Base-by-base conservation (phyloP, 2,113 vertebrate species). In the Lepisosteus oculatus region DNA sequence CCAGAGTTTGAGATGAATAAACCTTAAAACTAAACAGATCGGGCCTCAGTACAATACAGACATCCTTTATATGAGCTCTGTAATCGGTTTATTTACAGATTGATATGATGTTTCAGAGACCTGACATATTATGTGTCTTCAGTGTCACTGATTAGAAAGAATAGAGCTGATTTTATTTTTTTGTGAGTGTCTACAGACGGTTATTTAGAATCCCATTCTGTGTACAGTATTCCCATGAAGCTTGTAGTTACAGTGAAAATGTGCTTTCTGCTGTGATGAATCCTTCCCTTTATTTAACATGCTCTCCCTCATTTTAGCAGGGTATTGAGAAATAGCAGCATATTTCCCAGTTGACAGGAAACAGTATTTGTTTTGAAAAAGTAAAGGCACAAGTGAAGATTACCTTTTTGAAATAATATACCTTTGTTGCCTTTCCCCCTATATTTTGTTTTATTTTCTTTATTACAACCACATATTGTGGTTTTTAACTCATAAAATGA, bases 41-140 rank as follows among this genome's bases (percentile, higher is more conserved):
- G 77, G 83, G 78, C 8, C 79, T 79, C 85, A 89, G 89, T 90
- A 77, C 84, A 91, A 88, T 89, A 90, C 89, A 81, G 80, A 79
- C 74, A 80, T 67, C 47, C 56, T 64, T 72, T 69, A 61, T 79
- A 55, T 83, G 77, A 77, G 76, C 80, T 83, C 81, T 82, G 86
- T 87, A 85, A 89, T 85, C 68, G 66, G 69, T 79, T 81, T 87
- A 82, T 88, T 88, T 86, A 86, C 82, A 85, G 86, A 86, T 85
- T 87, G 83, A 88, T 86, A 85, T 84, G 81, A 79, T 81, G 75
- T 79, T 83, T 74, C 70, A 63, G 81, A 73, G 82, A 76, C 74
- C 79, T 83, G 78, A 79, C 72, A 78, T 76, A 73, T 76, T 78
- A 77, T 81, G 9, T 51, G 81, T 81, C 75, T 74, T 84, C 75